These are phyloP conservation scores for Heliconius congener DNA, from an alignment of 1,140 invertebrate genomes.

Conservation along the genomic window DNA sequence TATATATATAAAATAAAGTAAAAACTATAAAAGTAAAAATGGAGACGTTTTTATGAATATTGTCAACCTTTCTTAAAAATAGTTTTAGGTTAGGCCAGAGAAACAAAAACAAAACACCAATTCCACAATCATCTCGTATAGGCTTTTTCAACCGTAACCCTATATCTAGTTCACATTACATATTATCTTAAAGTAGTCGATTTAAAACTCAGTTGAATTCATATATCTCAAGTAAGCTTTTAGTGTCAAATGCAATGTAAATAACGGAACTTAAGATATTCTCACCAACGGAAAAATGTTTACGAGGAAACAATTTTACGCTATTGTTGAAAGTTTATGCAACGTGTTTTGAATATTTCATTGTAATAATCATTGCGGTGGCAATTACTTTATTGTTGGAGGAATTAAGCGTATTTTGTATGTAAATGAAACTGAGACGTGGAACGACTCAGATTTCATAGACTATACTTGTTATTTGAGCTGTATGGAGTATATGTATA, in stretches of 20 bases:
- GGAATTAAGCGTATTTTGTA: conserved; percentile 43
- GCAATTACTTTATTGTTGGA: conserved; percentile 49
- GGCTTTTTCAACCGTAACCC: no score
- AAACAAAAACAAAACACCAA: no score
- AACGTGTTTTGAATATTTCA: conserved; percentile 62
- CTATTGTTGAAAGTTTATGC: conserved; percentile 52
- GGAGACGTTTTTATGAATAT: no score
- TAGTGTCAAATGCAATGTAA: background rate
- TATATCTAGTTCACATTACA: background rate
- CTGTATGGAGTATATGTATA: no score
- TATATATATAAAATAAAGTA: no score
- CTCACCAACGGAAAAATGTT: conserved; percentile 48
- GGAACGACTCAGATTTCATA: conserved; percentile 24
- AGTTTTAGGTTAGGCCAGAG: no score
- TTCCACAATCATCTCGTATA: no score
- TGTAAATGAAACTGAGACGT: conserved; percentile 30
- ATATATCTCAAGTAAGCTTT: background rate
- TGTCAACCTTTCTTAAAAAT: no score
- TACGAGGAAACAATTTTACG: conserved; percentile 56
- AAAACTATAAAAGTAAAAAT: no score
- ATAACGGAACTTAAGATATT: background rate
- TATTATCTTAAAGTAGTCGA: background rate
- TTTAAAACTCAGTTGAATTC: background rate
- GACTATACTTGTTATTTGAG: background rate
- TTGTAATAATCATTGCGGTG: conserved; percentile 43